Conservation (phyloP, 1,140 invertebrate genomes). For the Trachymyrmex septentrionalis region DNA sequence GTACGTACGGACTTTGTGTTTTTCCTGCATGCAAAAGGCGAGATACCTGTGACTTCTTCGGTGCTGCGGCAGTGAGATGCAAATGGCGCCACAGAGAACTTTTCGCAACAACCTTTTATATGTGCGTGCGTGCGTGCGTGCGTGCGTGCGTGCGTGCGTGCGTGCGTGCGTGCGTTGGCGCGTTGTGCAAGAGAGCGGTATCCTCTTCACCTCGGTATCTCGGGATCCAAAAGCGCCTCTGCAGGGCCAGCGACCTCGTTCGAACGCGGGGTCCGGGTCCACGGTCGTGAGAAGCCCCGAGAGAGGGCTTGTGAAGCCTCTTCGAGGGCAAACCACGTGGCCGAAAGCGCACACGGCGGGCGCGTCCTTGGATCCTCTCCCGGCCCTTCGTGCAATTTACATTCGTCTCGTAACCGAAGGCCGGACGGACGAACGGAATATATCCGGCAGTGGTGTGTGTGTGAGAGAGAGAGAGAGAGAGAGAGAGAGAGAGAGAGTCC, state of each 20-base stretch:
- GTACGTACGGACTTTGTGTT: constrained; percentile 18
- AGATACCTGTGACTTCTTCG: neutral
- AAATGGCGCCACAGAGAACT: constrained; percentile 45
- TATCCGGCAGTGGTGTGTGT: constrained; percentile 67
- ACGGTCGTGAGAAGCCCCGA: constrained; percentile 57
- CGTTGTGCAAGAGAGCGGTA: constrained; percentile 46
- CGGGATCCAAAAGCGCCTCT: constrained; percentile 33
- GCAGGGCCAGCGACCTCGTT: constrained; percentile 58
- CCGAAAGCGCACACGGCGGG: constrained; percentile 4
- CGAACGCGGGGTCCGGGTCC: constrained; percentile 52
- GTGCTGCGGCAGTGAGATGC: constrained; percentile 35
- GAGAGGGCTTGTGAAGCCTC: neutral
- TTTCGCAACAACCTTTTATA: constrained; percentile 31
- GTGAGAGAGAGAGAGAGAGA: neutral
- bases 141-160: neutral
- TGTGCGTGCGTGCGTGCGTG: too few species aligned
- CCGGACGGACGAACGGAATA: constrained; percentile 67
- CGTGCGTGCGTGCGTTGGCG: neutral
- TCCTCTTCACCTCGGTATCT: neutral
- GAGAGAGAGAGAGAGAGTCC: constrained; percentile 20
- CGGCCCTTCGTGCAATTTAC: constrained; percentile 72
- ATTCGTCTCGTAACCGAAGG: constrained; percentile 72
- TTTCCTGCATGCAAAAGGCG: constrained; percentile 43
- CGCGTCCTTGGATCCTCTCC: constrained; percentile 65
- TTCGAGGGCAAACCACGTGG: constrained; percentile 46